Evolutionary conservation across 2,888 invertebrate genomes (phyloP), one percentile per base, ranked within the genome.

Genomic region (Heteromurus nitidus): DNA sequence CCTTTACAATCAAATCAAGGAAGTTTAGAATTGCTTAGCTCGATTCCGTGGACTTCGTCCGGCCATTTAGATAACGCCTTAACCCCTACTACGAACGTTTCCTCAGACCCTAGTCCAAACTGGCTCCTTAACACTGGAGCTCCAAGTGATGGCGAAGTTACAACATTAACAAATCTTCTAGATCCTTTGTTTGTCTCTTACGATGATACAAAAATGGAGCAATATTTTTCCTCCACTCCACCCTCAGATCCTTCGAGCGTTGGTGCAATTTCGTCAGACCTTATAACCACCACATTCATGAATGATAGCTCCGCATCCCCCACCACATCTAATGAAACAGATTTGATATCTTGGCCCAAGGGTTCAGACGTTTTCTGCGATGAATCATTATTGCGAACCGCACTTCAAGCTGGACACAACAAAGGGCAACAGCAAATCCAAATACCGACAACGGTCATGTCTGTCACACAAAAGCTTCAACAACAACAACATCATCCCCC

Each of bases 171-270:
- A 18, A 87, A 87, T 72, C 74, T 87, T 28, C 73, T 87, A 58
- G 87, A 87, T 62, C 87, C 87, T 20, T 67, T 87, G 7, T 87
- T 87, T 68, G 86, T 87, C 2, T 82, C 85, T 9, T 87, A 86
- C 62, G 85, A 85, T 55, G 86, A 86, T 28, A 65, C 75, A 55
- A 82, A 85, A 70, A 79, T 85, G 82, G 85, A 85, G 42, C 82
- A 81, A 22, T 83, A 83, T 62, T 83, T 83, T 69, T 68, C 81
- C 20, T 65, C 80, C 13, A 20, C 80, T 3, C 58, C 75, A 16
- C 20, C 65, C 20, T 60, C 73, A 11, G 62, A 80, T 36, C 58
- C 82, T 1, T 75, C 72, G 31, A 81, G 68, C 44, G 47, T 64
- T 20, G 65, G 75, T 18, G 82, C 81, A 18, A 80, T 85, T 69